Percentiles rank a stretch among this genome's conserved stretches.
phyloP scores from a whole-genome alignment of 2,888 invertebrate genomes.

The Thelaira solivaga region DNA sequence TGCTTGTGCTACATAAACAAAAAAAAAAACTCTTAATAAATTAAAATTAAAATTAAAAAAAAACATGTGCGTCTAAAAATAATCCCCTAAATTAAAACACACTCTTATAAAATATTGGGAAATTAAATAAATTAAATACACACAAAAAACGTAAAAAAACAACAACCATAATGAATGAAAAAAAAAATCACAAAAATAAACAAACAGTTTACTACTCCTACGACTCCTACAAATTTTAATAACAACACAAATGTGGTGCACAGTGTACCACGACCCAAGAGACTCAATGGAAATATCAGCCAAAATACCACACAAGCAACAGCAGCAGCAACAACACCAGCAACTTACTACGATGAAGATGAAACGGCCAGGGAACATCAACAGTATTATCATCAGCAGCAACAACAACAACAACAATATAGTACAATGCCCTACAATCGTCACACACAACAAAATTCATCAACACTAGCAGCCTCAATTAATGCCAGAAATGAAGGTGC shows the following conservation, averaged over 20 bases:
- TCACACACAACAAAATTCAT: constrained; percentile 48
- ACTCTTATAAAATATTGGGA: constrained; percentile 43
- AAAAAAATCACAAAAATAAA: constrained; percentile 25
- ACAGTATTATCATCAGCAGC: constrained; percentile 73
- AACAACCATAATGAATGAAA: not conserved
- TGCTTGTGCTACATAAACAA: constrained; percentile 52
- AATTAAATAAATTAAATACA: constrained; percentile 2
- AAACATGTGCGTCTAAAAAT: constrained; percentile 26
- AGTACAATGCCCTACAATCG: constrained; percentile 72
- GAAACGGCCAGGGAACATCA: constrained; percentile 76
- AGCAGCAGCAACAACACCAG: constrained; percentile 72
- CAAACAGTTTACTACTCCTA: constrained; percentile 75
- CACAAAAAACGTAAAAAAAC: constrained; percentile 13
- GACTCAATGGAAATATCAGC: constrained; percentile 75
- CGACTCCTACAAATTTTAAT: constrained; percentile 79
- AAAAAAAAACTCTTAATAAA: constrained; percentile 1
- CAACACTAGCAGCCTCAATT: constrained; percentile 6
- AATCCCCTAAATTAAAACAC: constrained; percentile 20
- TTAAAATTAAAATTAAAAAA: not conserved
- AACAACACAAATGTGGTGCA: constrained; percentile 80
- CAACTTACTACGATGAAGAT: constrained; percentile 72
- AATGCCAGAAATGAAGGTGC: constrained; percentile 64
- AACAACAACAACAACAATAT: constrained; percentile 78
- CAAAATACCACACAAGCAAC: constrained; percentile 71
- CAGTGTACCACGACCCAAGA: constrained; percentile 77